Percentiles rank a stretch among this genome's conserved stretches.
These are phyloP conservation scores for Enteromius anoplus DNA, from an alignment of 2,797 vertebrate genomes.

Conservation along the genomic window DNA sequence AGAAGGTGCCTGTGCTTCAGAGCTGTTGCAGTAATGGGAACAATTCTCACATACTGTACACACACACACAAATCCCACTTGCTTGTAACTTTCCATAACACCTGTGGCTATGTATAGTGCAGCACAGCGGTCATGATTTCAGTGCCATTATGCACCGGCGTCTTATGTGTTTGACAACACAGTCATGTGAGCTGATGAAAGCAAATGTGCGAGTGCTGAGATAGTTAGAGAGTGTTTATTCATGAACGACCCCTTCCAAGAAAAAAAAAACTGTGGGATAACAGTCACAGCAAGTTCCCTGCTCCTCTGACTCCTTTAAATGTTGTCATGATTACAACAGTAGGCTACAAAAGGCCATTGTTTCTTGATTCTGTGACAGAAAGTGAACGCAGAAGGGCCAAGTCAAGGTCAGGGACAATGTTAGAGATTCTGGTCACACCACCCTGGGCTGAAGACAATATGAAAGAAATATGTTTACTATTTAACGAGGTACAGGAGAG, in stretches of 20 bases:
- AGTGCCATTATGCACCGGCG: conserved; percentile 13
- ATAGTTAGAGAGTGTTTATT: neutral
- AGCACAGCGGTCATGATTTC: conserved; percentile 36
- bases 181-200: conserved; percentile 49
- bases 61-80: neutral
- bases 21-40: neutral
- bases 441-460: neutral
- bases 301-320: neutral
- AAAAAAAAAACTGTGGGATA: neutral
- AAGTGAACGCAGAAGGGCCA: neutral
- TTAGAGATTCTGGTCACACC: neutral
- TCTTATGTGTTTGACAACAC: conserved; percentile 67
- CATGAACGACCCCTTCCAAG: neutral
- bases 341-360: neutral
- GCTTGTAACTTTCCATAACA: conserved; percentile 69
- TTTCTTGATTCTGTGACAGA: neutral
- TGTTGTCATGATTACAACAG: neutral
- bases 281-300: neutral
- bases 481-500: neutral
- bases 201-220: neutral
- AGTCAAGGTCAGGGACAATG: neutral
- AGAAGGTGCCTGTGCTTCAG: conserved; percentile 14
- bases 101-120: conserved; percentile 61
- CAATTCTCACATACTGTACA: conserved; percentile 40
- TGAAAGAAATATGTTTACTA: neutral